Evolutionary conservation across 2,888 invertebrate genomes (phyloP).

Genomic region (Catocala nupta): DNA sequence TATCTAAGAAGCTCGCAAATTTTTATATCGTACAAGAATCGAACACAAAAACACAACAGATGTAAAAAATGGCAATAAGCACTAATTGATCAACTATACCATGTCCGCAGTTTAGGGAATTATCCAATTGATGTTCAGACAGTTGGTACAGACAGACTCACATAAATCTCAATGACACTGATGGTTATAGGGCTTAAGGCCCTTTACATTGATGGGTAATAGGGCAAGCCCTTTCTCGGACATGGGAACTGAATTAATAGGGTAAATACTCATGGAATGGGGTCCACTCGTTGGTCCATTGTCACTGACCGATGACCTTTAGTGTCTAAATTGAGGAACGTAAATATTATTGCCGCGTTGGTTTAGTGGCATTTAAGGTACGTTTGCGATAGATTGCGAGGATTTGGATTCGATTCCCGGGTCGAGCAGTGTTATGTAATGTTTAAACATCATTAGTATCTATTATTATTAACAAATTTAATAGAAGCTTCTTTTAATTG

Average conservation of each 20-base stretch:
- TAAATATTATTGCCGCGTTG: too few species aligned
- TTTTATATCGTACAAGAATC: too few species aligned
- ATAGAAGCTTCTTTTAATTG: too few species aligned
- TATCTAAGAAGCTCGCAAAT: too few species aligned
- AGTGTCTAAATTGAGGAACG: background rate
- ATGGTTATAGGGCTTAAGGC: conserved; percentile 25
- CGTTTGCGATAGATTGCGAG: too few species aligned
- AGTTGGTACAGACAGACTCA: conserved; percentile 30
- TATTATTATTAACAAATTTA: too few species aligned
- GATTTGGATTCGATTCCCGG: too few species aligned
- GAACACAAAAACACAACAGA: background rate
- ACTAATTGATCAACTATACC: conserved; percentile 36
- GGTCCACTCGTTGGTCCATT: conserved; percentile 8
- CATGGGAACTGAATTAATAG: conserved; percentile 50
- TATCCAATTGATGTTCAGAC: conserved; percentile 46
- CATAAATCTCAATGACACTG: conserved; percentile 68
- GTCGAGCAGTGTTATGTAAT: too few species aligned
- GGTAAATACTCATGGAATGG: conserved; percentile 38
- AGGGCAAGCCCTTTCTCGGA: conserved; percentile 52
- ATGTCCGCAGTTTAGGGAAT: conserved; percentile 45
- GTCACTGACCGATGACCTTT: background rate
- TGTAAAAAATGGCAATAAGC: conserved; percentile 36
- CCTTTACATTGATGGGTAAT: conserved; percentile 15
- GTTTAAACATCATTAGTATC: too few species aligned
- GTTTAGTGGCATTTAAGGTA: too few species aligned